phyloP scores from a whole-genome alignment of 2,113 vertebrate species.

The Bothrops jararaca region DNA sequence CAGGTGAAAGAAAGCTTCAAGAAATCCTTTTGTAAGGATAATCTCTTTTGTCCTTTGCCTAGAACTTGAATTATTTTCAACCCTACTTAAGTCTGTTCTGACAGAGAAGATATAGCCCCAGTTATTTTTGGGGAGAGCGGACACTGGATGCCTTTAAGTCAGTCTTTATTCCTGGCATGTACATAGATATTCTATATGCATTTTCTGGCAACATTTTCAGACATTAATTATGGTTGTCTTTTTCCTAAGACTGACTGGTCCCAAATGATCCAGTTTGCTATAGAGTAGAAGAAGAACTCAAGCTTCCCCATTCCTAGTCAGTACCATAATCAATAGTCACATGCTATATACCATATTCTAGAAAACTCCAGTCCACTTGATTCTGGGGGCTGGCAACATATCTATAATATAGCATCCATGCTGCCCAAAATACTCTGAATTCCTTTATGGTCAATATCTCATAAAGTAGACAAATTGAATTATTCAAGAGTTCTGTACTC shows the following conservation, averaged over 20 bases:
- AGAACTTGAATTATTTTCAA: not conserved
- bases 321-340: not conserved
- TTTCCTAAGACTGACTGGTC: not conserved
- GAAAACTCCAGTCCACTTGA: not conserved
- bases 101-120: not conserved
- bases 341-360: not conserved
- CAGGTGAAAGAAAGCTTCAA: not conserved
- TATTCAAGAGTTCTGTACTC: not conserved
- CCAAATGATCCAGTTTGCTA: not conserved
- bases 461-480: not conserved
- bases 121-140: not conserved
- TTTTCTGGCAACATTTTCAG: not conserved
- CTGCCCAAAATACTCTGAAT: not conserved
- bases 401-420: not conserved
- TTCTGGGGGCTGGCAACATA: not conserved
- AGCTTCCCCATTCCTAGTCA: not conserved
- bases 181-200: not conserved
- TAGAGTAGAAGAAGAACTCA: not conserved
- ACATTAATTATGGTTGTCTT: not conserved
- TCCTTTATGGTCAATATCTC: not conserved
- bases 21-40: not conserved
- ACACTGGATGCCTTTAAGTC: not conserved
- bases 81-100: not conserved
- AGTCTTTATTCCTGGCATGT: not conserved
- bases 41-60: not conserved